These are phyloP conservation scores for Ferdinandea cuprea DNA, from an alignment of 2,888 invertebrate species.

Conservation along the genomic window DNA sequence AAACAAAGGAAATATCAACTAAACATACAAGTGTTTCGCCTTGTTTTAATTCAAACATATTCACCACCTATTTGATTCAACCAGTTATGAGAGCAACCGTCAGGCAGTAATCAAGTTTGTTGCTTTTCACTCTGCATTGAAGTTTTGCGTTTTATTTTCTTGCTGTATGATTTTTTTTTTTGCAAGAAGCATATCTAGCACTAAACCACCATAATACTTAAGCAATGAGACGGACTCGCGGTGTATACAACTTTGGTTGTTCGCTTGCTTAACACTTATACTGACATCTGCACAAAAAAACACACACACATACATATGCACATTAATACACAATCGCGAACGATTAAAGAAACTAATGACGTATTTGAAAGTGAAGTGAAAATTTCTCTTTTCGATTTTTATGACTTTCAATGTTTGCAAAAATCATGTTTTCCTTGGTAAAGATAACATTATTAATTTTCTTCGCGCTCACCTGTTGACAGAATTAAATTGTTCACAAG, in stretches of 20 bases:
- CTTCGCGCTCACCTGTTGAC: constrained; percentile 42
- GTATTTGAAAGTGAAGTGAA: constrained; percentile 59
- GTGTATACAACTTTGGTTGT: neutral
- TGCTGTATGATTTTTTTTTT: constrained; percentile 22
- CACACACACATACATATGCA: neutral
- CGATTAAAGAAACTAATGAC: constrained; percentile 33
- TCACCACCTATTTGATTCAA: constrained; percentile 27
- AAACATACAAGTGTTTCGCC: constrained; percentile 12
- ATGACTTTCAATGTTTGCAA: constrained; percentile 8
- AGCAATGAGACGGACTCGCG: neutral
- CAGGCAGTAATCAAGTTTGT: constrained; percentile 40
- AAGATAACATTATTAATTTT: constrained; percentile 10
- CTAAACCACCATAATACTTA: neutral
- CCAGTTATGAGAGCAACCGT: constrained; percentile 38
- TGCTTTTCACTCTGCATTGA: constrained; percentile 45
- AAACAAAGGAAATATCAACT: constrained; percentile 36
- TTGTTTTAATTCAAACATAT: constrained; percentile 35
- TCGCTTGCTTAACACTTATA: constrained; percentile 10
- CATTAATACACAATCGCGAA: neutral
- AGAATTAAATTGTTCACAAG: constrained; percentile 21
- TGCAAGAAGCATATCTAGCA: constrained; percentile 34
- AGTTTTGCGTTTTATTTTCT: constrained; percentile 68
- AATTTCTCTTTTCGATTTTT: constrained; percentile 63
- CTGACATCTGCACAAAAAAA: neutral
- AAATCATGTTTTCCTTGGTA: neutral